These are phyloP conservation scores for Leptopilina myrica DNA, from an alignment of 2,888 invertebrate species.

Conservation along the genomic window DNA sequence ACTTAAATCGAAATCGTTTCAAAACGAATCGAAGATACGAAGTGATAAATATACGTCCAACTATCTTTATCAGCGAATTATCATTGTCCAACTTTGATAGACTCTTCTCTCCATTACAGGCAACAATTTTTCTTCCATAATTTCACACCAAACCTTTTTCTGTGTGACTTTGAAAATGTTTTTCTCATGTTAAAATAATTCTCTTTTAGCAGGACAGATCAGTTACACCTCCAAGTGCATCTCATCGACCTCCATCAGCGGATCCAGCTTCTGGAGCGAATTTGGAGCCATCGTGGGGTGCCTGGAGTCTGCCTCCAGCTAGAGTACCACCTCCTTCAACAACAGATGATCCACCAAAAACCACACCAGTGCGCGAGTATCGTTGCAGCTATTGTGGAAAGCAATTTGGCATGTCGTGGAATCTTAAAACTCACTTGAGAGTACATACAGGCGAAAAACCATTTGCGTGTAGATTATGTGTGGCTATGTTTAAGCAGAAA, in stretches of 20 bases:
- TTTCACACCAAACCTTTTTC: too few species aligned
- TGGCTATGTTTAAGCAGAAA: slow-evolving; percentile 95
- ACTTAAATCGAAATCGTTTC: too few species aligned
- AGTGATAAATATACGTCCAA: too few species aligned
- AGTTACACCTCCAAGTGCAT: slow-evolving; percentile 72
- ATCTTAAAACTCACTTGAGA: slow-evolving; percentile 91
- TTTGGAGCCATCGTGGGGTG: slow-evolving; percentile 73
- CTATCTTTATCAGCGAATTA: too few species aligned
- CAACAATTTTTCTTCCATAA: too few species aligned
- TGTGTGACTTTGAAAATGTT: not conserved
- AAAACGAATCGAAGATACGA: too few species aligned
- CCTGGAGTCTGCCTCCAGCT: slow-evolving; percentile 77
- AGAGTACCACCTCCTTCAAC: slow-evolving; percentile 80
- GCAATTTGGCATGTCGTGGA: slow-evolving; percentile 96
- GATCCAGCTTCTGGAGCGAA: slow-evolving; percentile 70
- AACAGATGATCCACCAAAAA: slow-evolving; percentile 80
- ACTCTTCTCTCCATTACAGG: too few species aligned
- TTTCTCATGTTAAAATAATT: slow-evolving; percentile 5
- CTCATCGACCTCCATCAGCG: slow-evolving; percentile 73
- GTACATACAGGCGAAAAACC: slow-evolving; percentile 94
- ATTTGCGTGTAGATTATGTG: slow-evolving; percentile 91
- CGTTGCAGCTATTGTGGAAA: slow-evolving; percentile 93
- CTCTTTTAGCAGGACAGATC: slow-evolving; percentile 70
- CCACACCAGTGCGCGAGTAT: slow-evolving; percentile 86
- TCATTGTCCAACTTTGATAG: too few species aligned